Evolutionary conservation across 2,113 vertebrate genomes (phyloP).

Genomic region (Setophaga coronata): DNA sequence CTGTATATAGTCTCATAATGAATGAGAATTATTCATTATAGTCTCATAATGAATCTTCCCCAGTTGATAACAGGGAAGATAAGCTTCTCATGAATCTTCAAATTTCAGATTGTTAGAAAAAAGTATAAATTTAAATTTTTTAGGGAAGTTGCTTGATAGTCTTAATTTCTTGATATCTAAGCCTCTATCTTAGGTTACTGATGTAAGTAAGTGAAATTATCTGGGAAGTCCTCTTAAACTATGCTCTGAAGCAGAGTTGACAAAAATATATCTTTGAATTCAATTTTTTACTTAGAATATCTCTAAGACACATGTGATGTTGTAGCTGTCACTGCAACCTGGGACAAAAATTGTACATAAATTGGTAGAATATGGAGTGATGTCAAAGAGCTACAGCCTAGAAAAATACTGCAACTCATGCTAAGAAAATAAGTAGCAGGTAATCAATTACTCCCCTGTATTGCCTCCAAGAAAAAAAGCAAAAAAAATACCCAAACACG

Average conservation of each 20-base stretch:
- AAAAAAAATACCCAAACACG: rapidly evolving
- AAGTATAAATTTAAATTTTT: background rate
- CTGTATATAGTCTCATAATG: background rate
- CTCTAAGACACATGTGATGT: background rate
- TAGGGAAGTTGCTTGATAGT: background rate
- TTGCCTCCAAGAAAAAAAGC: rapidly evolving
- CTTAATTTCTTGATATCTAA: background rate
- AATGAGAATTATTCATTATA: too few species aligned
- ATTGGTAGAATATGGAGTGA: background rate
- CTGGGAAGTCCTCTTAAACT: background rate
- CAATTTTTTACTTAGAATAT: background rate
- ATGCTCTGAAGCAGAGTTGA: background rate
- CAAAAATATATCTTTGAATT: background rate
- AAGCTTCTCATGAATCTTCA: background rate
- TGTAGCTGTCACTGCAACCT: background rate
- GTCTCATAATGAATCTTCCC: background rate
- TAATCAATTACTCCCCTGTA: background rate
- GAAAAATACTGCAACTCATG: background rate
- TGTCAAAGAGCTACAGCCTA: background rate
- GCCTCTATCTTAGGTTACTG: background rate
- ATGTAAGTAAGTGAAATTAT: background rate
- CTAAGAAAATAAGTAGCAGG: background rate
- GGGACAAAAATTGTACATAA: background rate
- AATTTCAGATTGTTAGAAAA: background rate
- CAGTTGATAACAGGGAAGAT: background rate